Base-by-base conservation (phyloP, 2,888 invertebrate species). In the Melanophora roralis region DNA sequence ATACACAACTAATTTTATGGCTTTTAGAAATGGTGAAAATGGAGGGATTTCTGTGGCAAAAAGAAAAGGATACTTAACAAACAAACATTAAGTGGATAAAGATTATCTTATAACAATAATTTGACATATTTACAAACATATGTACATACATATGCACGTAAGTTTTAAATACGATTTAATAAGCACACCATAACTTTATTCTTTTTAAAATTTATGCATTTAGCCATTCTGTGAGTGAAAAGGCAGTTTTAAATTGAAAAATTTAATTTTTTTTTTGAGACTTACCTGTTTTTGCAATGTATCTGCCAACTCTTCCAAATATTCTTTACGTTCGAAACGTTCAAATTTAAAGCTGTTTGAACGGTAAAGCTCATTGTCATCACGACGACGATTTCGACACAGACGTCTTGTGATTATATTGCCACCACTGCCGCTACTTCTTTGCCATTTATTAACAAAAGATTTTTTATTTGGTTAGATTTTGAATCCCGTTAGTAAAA, bases 281-380 rank as follows among this genome's bases (percentile, higher is more conserved):
- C 92, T 91, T 87, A 95, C 95, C 94, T 95, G 94, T 89, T 94
- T 94, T 82, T 92, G 93, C 83, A 92, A 88, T 49, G 90, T 89
- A 87, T 90, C 83, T 38, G 92, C 90, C 83, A 91, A 91, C 83
- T 92, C 92, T 84, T 94, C 94, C 87, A 92, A 93, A 84, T 93
- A 93, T 65, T 93, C 92, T 78, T 92, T 92, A 84, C 95, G 91
- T 85, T 95, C 94, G 87, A 96, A 96, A 72, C 95, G 91, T 91
- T 96, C 95, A 89, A 96, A 96, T 91, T 95, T 95, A 91, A 96
- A 96, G 90, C 96, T 96, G 89, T 96, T 95, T 83, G 95, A 95
- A 84, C 96, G 93, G 87, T 96, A 96, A 75, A 96, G 92, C 90
- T 96, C 95, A 92, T 96, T 96, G 91, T 95, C 95, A 83, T 94